Evolutionary conservation across 2,113 vertebrate genomes (phyloP), one percentile per base, ranked within the genome.

Genomic region (Peromyscus polionotus): DNA sequence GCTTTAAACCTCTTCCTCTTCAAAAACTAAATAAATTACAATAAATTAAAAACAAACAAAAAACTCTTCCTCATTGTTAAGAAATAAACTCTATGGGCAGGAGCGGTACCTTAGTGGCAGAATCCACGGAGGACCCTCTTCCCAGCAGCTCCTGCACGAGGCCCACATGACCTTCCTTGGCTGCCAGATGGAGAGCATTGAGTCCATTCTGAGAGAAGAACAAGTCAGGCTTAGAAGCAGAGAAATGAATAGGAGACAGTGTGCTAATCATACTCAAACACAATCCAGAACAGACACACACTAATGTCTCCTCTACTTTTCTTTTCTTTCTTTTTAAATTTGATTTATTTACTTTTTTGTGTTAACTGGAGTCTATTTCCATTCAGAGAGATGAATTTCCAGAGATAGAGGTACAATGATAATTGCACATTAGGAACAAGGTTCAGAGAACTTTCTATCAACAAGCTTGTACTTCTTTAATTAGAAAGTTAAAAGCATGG

Each of bases 71-170:
- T 19, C 1, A 7, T 93, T 72, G 83, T 57, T 48, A 26, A 61
- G 24, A 45, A 92, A 86, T 45, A 85, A 96, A 76, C 31, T 54
- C 2, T 0, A 19, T 1, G 57, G 63, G 42, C 1, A 1, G 0
- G 11, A 76, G 39, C 4, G 63, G 92, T 98, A 99, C 99, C 99
- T 99, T 99, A 2, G 99, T 99, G 95, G 99, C 98, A 59, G 99
- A 99, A 97, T 99, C 99, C 98, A 99, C 99, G 0, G 99, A 89
- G 0, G 99, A 99, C 0, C 99, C 99, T 98, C 99, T 98, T 67
- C 99, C 99, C 99, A 99, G 76, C 57, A 99, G 97, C 97, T 99
- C 99, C 97, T 99, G 99, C n/a, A 99, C 99, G 97, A 99, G 98
- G 19, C 99, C 99, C 98, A 99, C 97, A 0, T 99, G 99, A 79